These are phyloP conservation scores for Poliocrania exsul DNA, from an alignment of 2,797 vertebrate genomes.

Conservation along the genomic window DNA sequence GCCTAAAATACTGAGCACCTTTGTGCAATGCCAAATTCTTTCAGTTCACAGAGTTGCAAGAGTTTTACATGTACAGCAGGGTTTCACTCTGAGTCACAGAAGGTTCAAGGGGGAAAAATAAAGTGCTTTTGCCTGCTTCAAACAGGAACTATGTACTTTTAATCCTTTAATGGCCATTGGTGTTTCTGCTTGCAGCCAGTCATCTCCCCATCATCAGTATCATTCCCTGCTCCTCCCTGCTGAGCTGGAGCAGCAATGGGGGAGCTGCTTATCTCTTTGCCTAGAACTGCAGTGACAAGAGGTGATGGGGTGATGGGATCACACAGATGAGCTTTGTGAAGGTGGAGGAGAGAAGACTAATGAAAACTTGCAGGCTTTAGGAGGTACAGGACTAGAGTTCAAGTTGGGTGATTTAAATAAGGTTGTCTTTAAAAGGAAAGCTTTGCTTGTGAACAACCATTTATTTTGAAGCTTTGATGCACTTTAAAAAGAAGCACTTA, in stretches of 20 bases:
- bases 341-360: fast-evolving
- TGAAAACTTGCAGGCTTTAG: background rate
- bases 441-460: background rate
- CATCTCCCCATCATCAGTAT: background rate
- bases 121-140: background rate
- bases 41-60: background rate
- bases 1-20: background rate
- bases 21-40: background rate
- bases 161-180: background rate
- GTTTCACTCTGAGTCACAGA: background rate
- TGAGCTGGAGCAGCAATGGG: fast-evolving
- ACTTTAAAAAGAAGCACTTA: background rate
- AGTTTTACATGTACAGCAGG: background rate
- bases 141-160: background rate
- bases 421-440: background rate
- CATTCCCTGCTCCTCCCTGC: fast-evolving
- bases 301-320: fast-evolving
- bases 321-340: background rate
- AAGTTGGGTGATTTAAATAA: background rate
- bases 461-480: background rate
- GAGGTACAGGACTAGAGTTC: background rate
- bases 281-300: background rate
- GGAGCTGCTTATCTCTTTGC: background rate
- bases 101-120: background rate
- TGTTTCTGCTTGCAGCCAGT: background rate